Conservation (phyloP, 2,113 vertebrate species). For the Gila orcuttii region DNA sequence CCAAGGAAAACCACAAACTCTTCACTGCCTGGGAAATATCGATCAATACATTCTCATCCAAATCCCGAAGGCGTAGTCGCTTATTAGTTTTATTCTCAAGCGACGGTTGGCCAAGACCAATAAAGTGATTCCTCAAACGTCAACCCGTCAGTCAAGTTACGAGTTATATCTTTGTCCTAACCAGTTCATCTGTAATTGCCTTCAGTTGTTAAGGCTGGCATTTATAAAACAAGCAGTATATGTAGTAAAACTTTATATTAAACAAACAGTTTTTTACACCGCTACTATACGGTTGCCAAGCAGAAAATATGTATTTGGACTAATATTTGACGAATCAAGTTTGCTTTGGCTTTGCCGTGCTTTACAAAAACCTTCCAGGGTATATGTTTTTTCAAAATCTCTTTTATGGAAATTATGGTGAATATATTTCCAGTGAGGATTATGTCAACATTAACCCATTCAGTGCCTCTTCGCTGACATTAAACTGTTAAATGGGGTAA, state of each 20-base stretch:
- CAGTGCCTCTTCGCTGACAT: not conserved
- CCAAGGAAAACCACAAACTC: conserved; percentile 56
- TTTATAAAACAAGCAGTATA: not conserved
- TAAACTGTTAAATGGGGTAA: not conserved
- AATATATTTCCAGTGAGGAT: conserved; percentile 33
- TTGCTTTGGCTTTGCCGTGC: conserved; percentile 47
- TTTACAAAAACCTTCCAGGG: conserved; percentile 37
- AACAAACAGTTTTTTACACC: conserved; percentile 1
- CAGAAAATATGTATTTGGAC: conserved; percentile 49
- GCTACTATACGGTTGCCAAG: conserved; percentile 39
- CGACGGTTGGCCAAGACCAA: conserved; percentile 49
- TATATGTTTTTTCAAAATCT: conserved; percentile 39
- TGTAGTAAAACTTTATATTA: conserved; percentile 30
- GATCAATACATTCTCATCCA: conserved; percentile 53
- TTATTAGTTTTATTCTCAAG: conserved; percentile 52
- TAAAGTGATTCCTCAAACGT: conserved; percentile 53
- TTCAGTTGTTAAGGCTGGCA: conserved; percentile 22
- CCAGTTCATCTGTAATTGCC: conserved; percentile 35
- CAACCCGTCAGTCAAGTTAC: conserved; percentile 39
- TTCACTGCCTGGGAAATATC: conserved; percentile 57
- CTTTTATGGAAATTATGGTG: conserved; percentile 33
- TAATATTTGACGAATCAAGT: conserved; percentile 50
- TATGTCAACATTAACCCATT: conserved; percentile 24
- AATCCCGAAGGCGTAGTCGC: conserved; percentile 37
- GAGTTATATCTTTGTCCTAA: conserved; percentile 30